Base-by-base conservation (phyloP, 2,113 vertebrate genomes). In the Macquaria ambigua region DNA sequence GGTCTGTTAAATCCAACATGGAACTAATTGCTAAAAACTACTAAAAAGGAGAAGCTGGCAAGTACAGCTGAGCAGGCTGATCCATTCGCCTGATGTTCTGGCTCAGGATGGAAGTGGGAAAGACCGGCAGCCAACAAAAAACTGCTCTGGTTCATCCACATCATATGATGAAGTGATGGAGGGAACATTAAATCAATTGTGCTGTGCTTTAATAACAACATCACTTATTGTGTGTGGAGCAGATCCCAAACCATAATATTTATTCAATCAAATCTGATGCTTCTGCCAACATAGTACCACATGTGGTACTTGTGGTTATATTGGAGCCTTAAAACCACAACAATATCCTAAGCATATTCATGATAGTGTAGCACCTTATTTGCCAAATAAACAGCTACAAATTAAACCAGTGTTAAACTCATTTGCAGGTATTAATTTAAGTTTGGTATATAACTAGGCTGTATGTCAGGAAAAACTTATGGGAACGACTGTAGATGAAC, bases 81-180 rank as follows among this genome's bases (percentile, higher is more conserved):
- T 92, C 64, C 82, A 82, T 93, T 87, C 46, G 71, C 89, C 86
- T 82, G 85, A 86, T 87, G 89, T 87, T 90, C 81, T 92, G 90
- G 92, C 85, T 88, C 67, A 25, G n/a, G 64, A 56, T 20, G 16
- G 55, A 77, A 74, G 31, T 53, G 66, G 63, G 72, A 87, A 79
- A 56, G 59, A 74, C 9, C 55, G 3, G 68, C 69, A 79, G 86
- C 79, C 83, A 83, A 77, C 28, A 63, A 64, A 55, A 77, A 74
- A 58, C 80, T 72, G 64, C 82, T 84, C 56, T 71, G 84, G 68
- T 76, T 89, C 69, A 84, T 87, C 66, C 73, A 70, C 59, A 64
- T 83, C 48, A 79, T 71, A 88, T 83, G 86, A 83, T 85, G 77
- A 80, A 83, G 75, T 71, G 77, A 86, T 82, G 73, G 62, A 74